Conservation (phyloP, 2,113 vertebrate genomes). For the Ameiurus melas region DNA sequence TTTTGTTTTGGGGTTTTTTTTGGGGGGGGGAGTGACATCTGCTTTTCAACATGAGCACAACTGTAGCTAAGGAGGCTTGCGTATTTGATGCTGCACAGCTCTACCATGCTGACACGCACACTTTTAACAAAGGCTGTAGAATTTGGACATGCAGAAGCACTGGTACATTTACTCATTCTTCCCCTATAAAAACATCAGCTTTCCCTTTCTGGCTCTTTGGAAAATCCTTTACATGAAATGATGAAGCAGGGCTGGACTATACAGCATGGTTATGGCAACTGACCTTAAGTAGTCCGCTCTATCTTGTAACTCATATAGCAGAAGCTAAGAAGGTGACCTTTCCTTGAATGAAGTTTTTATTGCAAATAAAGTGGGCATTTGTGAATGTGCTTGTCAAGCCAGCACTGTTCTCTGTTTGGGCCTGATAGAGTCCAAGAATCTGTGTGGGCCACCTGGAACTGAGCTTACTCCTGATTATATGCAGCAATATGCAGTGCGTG, state of each 20-base stretch:
- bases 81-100: constrained; percentile 2
- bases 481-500: constrained; percentile 4
- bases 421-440: neutral
- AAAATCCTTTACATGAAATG: neutral
- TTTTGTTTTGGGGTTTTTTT: neutral
- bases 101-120: neutral
- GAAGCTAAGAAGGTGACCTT: constrained; percentile 15
- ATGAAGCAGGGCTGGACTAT: neutral
- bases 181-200: neutral
- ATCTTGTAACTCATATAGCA: neutral
- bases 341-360: neutral
- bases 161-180: neutral
- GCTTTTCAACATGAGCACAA: neutral
- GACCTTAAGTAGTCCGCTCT: neutral
- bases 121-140: neutral
- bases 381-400: constrained; percentile 9
- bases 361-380: neutral
- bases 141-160: too few species aligned
- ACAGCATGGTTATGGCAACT: constrained; percentile 1
- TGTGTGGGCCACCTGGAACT: constrained; percentile 24
- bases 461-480: constrained; percentile 22
- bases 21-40: neutral
- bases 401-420: constrained; percentile 38
- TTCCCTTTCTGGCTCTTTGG: constrained; percentile 14
- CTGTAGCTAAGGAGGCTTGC: neutral